Base-by-base conservation (phyloP, 92 coral and sea anemone species). In the Epizoanthus illoricatus region DNA sequence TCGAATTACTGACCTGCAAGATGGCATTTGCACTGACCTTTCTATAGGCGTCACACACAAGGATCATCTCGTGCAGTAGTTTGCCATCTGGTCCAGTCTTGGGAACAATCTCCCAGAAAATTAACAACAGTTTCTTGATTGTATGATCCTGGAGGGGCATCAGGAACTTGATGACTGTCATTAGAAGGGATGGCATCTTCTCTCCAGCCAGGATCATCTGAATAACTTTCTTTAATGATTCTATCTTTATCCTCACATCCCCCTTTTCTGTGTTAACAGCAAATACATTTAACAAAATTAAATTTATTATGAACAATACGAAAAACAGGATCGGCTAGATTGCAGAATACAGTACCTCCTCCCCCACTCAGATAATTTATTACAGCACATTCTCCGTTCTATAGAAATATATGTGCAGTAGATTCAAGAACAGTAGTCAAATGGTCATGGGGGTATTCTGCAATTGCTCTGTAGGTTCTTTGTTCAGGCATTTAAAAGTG, bases 71-170 rank as follows among this genome's bases (percentile, higher is more conserved):
- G 42, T 97, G 99, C 17, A 97, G 71, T 47, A 97, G 88, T 85
- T 97, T 97, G 5, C 99, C 99, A 87, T 97, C 99, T 39, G 92
- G 79, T 3, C 99, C 99, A 74, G 98, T 92, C 80, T 97, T 97
- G n/a, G 99, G 99, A 28, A 91, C 92, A 87, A 97, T 97, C 76
- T 97, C 99, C 99, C 99, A 97, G 90, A 97, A 97, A 43, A 97
- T 94, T 74, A 97, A 84, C 47, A 97, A 84, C 40, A 97, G 89
- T 58, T 97, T 97, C 88, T 97, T 97, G 87, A 97, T 94, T 83
- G 95, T 97, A 74, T 97, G 99, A 75, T 97, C 95, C 68, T 97
- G 92, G 15, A 94, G 92, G 0, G 99, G 99, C 97, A 97, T 90
- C 8, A 97, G 90, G 69, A 97, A 97, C 81, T 94, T 94, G 80